Conservation (phyloP, 2,888 invertebrate species). For the Lamellibrachia satsuma region DNA sequence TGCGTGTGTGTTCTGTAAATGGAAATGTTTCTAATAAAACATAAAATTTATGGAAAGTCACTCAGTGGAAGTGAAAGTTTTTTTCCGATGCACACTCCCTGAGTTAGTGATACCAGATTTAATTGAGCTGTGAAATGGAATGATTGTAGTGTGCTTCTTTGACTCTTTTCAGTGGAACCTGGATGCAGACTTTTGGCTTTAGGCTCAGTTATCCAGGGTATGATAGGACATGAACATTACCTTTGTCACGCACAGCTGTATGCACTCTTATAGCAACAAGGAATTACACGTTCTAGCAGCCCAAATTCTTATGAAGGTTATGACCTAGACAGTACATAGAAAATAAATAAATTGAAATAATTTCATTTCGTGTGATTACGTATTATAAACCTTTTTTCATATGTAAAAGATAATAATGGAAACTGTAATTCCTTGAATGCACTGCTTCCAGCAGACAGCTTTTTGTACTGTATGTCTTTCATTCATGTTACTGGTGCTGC, state of each 20-base stretch:
- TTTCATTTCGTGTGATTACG: neutral
- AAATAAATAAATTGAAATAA: neutral
- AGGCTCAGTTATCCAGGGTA: neutral
- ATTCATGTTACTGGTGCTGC: neutral
- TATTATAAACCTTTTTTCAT: neutral
- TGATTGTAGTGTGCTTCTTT: neutral
- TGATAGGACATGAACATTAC: neutral
- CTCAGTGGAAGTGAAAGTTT: too few relatives aligned
- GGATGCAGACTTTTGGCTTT: neutral
- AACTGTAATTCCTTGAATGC: neutral
- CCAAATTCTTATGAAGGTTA: neutral
- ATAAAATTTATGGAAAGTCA: too few relatives aligned
- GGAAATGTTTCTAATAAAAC: neutral
- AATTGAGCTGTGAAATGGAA: neutral
- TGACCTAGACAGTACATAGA: too few relatives aligned
- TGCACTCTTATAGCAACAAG: neutral
- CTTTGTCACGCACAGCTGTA: neutral
- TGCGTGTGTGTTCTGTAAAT: too few relatives aligned
- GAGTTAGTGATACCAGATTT: neutral
- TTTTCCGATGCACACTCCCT: neutral
- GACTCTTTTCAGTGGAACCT: neutral
- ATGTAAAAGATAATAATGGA: neutral
- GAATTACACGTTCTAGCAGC: neutral
- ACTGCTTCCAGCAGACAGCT: neutral
- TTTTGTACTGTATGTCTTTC: neutral